phyloP scores from a whole-genome alignment of 2,113 vertebrate genomes.

The Picathartes gymnocephalus region DNA sequence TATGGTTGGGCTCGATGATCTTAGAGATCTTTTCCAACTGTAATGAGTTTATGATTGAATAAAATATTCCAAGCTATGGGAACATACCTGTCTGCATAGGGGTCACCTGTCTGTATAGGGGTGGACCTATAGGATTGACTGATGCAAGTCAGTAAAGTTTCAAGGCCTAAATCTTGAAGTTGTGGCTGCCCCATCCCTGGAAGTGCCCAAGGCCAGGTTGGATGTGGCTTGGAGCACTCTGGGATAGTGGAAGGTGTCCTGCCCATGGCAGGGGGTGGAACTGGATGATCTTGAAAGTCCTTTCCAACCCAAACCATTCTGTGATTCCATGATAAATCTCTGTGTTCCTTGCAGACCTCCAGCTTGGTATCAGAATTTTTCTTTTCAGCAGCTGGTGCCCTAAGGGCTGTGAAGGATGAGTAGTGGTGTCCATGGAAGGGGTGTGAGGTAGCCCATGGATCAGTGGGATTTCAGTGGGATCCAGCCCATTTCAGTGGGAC shows the following conservation, averaged over 20 bases:
- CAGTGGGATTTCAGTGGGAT: not conserved
- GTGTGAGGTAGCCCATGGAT: not conserved
- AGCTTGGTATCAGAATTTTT: not conserved
- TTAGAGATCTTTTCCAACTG: not conserved
- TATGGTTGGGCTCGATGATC: not conserved
- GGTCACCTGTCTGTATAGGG: not conserved
- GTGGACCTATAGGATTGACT: not conserved
- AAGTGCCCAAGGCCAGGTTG: not conserved
- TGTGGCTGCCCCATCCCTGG: not conserved
- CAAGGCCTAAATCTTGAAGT: not conserved
- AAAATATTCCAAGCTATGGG: not conserved
- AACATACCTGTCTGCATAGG: not conserved
- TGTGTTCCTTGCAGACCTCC: not conserved
- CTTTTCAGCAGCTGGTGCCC: not conserved
- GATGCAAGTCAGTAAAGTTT: not conserved
- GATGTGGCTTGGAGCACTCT: fast-evolving
- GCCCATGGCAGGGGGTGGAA: not conserved
- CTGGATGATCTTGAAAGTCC: too few relatives aligned
- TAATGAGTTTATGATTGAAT: not conserved
- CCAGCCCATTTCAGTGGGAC: not conserved
- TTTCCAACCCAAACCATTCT: not conserved
- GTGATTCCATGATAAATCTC: not conserved
- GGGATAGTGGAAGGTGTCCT: not conserved
- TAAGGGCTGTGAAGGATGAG: not conserved
- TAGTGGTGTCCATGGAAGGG: not conserved